These are phyloP conservation scores for Diacarnus erythraeanus DNA, from an alignment of 37 sponge, comb jelly and placozoan species.

Conservation along the genomic window DNA sequence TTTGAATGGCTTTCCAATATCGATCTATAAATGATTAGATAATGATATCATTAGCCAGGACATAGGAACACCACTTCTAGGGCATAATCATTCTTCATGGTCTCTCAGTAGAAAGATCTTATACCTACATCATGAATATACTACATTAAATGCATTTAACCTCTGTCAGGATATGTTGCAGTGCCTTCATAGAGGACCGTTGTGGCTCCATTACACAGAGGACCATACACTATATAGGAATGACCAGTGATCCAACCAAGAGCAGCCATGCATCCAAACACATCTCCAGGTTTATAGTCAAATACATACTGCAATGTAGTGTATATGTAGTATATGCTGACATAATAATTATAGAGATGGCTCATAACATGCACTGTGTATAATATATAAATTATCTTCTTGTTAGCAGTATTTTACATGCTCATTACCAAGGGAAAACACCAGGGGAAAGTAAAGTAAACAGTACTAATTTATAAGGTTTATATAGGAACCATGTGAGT, in stretches of 20 bases:
- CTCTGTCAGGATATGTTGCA: slow-evolving; percentile 56
- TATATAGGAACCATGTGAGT: too few species aligned
- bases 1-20: not conserved
- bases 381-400: too few species aligned
- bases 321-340: not conserved
- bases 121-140: not conserved
- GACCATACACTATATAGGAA: slow-evolving; percentile 65
- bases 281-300: slow-evolving; percentile 58
- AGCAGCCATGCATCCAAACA: slow-evolving; percentile 59
- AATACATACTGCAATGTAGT: slow-evolving; percentile 26
- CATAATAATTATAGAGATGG: not conserved
- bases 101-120: too few species aligned
- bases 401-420: too few species aligned
- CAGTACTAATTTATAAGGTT: too few species aligned
- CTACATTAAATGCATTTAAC: not conserved
- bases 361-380: not conserved
- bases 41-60: too few species aligned
- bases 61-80: too few species aligned
- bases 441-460: too few species aligned
- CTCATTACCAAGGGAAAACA: too few species aligned
- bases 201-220: slow-evolving; percentile 68
- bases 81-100: too few species aligned
- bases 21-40: not conserved
- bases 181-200: slow-evolving; percentile 59
- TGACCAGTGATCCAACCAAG: slow-evolving; percentile 77